Conservation (phyloP, 2,888 invertebrate species). For the Teleiodes luculella region DNA sequence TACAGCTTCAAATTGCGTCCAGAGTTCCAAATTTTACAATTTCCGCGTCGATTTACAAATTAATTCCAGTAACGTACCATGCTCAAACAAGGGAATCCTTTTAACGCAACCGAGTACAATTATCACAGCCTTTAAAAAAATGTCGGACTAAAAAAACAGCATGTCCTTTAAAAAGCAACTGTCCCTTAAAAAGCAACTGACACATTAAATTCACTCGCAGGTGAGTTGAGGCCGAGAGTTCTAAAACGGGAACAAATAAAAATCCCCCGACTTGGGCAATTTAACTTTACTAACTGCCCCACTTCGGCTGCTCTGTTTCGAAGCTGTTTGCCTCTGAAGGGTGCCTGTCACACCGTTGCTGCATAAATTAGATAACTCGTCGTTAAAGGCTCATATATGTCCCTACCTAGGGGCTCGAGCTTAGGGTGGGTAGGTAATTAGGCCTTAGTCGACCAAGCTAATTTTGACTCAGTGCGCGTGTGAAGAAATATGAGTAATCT, state of each 20-base stretch:
- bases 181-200: background rate
- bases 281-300: constrained; percentile 34
- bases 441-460: no score
- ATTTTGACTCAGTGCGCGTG: no score
- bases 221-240: background rate
- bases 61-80: no score
- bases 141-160: background rate
- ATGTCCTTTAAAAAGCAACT: background rate
- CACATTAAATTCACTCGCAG: background rate
- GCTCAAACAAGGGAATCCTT: background rate
- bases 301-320: constrained; percentile 24
- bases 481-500: no score
- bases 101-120: background rate
- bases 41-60: no score
- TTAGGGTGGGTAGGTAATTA: no score
- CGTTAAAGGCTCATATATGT: no score
- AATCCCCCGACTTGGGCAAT: constrained; percentile 17
- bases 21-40: no score
- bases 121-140: no score
- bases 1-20: no score
- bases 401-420: no score
- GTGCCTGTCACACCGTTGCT: background rate
- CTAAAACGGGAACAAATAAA: background rate
- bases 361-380: no score
- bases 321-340: constrained; percentile 9